Conservation (phyloP, 2,888 invertebrate species). For the Microplitis deprimator region DNA sequence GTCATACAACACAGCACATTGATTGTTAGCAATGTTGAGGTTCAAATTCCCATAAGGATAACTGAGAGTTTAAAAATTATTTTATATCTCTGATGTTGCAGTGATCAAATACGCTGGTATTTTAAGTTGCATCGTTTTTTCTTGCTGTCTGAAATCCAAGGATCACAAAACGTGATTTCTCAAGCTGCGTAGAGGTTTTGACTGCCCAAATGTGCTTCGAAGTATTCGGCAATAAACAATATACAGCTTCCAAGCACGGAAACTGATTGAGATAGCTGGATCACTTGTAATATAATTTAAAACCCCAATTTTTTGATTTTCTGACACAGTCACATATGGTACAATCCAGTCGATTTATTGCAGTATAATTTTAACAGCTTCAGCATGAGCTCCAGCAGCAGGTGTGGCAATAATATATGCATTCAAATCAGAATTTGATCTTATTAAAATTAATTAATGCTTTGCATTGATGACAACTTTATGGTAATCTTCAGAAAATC, state of each 20-base stretch:
- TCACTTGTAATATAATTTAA: conserved; percentile 42
- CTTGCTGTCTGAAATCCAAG: conserved; percentile 12
- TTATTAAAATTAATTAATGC: too few relatives aligned
- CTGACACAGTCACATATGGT: conserved; percentile 44
- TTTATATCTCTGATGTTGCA: neutral
- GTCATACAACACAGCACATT: neutral
- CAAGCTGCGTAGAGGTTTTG: neutral
- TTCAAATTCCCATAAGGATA: neutral
- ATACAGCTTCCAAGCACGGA: conserved; percentile 66
- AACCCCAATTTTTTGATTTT: conserved; percentile 45
- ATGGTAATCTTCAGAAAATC: too few relatives aligned
- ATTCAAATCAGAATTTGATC: too few relatives aligned
- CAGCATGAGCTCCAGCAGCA: too few relatives aligned
- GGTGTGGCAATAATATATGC: too few relatives aligned
- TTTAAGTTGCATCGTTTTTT: neutral
- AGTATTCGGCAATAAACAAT: conserved; percentile 60
- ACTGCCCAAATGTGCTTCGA: conserved; percentile 54
- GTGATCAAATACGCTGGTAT: neutral
- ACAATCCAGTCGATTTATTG: too few relatives aligned
- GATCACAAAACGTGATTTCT: neutral
- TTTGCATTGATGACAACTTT: too few relatives aligned
- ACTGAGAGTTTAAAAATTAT: neutral
- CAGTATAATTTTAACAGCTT: too few relatives aligned
- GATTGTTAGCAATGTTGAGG: neutral
- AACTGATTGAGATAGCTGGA: conserved; percentile 48